Percentiles rank a stretch among this genome's conserved stretches.
Evolutionary conservation across 2,888 invertebrate genomes (phyloP).

Genomic region (Oscheius myriophilus): DNA sequence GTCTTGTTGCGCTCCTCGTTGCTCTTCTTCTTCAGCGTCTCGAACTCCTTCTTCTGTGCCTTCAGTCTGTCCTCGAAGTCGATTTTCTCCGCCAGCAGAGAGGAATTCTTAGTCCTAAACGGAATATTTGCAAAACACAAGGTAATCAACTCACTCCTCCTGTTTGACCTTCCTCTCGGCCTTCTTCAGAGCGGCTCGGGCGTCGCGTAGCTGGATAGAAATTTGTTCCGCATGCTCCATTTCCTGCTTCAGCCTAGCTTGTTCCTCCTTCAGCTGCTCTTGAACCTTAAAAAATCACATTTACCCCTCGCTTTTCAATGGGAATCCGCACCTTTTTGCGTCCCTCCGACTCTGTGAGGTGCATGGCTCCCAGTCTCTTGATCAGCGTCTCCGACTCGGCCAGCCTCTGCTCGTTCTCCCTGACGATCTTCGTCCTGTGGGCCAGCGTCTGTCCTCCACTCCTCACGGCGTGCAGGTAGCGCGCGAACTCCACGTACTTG

Average conservation of each 20-base stretch:
- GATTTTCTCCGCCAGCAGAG: conserved; percentile 37
- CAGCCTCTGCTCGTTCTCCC: conserved; percentile 22
- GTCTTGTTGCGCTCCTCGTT: conserved; percentile 47
- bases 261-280: conserved; percentile 18
- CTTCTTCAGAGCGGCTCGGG: conserved; percentile 45
- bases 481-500: background rate
- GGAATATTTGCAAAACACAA: background rate
- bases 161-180: conserved; percentile 49
- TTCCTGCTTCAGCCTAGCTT: conserved; percentile 22
- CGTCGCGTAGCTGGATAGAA: conserved; percentile 42
- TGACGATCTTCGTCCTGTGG: conserved; percentile 11
- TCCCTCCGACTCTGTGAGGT: conserved; percentile 25
- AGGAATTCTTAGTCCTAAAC: conserved; percentile 34
- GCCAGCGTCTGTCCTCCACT: conserved; percentile 6
- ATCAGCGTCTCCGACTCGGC: conserved; percentile 31
- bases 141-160: conserved; percentile 42
- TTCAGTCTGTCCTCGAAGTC: conserved; percentile 53
- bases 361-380: conserved; percentile 27
- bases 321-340: conserved; percentile 30
- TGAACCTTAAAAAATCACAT: conserved; percentile 21
- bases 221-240: conserved; percentile 31
- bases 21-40: conserved; percentile 52
- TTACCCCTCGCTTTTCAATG: background rate
- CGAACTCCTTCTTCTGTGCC: conserved; percentile 44
- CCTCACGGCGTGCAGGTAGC: conserved; percentile 1